Conservation (phyloP, 2,888 invertebrate genomes). For the Drosophila antonietae region DNA sequence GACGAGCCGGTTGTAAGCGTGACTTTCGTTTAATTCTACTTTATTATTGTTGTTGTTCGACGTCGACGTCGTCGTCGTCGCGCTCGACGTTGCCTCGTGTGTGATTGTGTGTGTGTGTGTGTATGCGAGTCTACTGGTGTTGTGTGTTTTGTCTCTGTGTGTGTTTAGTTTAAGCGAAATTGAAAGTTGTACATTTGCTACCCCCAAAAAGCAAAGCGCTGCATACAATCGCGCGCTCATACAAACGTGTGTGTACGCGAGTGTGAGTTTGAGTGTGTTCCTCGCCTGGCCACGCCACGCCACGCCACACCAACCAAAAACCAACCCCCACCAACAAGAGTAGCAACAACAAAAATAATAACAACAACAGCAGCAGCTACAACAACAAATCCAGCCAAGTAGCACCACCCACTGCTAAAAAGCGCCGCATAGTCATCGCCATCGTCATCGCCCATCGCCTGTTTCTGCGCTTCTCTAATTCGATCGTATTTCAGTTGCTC, state of each 20-base stretch:
- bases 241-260: conserved; percentile 42
- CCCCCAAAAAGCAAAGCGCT: conserved; percentile 79
- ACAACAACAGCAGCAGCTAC: conserved; percentile 37
- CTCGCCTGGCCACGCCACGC: conserved; percentile 53
- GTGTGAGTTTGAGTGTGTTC: conserved; percentile 41
- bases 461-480: conserved; percentile 41
- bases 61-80: conserved; percentile 48
- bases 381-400: conserved; percentile 61
- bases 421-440: conserved; percentile 56
- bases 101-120: conserved; percentile 45
- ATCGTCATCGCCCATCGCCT: conserved; percentile 67
- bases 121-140: conserved; percentile 23
- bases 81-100: conserved; percentile 52
- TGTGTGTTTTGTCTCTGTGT: conserved; percentile 47
- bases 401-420: conserved; percentile 70
- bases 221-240: conserved; percentile 77
- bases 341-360: conserved; percentile 47
- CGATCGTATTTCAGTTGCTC: conserved; percentile 48
- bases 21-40: conserved; percentile 77
- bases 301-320: conserved; percentile 67
- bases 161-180: conserved; percentile 76
- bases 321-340: conserved; percentile 75
- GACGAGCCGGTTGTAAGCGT: conserved; percentile 79
- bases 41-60: conserved; percentile 67
- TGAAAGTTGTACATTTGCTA: conserved; percentile 78